phyloP scores from a whole-genome alignment of 2,888 invertebrate species.

The Molanna angustata region DNA sequence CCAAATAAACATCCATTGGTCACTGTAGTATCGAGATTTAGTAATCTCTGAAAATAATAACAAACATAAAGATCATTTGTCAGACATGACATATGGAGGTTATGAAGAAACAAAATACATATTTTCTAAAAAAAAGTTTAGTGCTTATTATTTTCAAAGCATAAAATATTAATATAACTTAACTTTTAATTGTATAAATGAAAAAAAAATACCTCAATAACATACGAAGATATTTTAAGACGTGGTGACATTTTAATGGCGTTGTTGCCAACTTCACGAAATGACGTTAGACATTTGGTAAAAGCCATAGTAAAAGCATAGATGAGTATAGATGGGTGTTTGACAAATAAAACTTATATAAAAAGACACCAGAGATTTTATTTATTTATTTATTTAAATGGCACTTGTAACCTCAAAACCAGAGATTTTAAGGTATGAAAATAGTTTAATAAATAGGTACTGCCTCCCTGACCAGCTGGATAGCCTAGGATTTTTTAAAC shows the following conservation, averaged over 20 bases:
- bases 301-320: too few species aligned
- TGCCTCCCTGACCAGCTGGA: too few species aligned
- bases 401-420: too few species aligned
- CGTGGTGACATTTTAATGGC: conserved; percentile 64
- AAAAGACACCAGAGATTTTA: too few species aligned
- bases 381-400: too few species aligned
- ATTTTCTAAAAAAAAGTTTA: too few species aligned
- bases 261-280: conserved; percentile 18
- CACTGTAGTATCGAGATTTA: conserved; percentile 57
- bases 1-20: conserved; percentile 73
- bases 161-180: not conserved
- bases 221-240: conserved; percentile 68
- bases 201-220: conserved; percentile 58
- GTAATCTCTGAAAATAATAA: conserved; percentile 59
- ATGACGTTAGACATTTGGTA: not conserved
- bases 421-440: too few species aligned
- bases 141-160: too few species aligned
- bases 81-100: conserved; percentile 40
- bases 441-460: too few species aligned
- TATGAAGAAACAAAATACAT: conserved; percentile 15
- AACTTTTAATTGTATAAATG: conserved; percentile 15
- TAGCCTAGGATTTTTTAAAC: too few species aligned
- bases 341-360: too few species aligned
- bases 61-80: not conserved
- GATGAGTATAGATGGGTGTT: too few species aligned